Evolutionary conservation across 2,797 vertebrate species (phyloP).

Genomic region (Danio tinwini): DNA sequence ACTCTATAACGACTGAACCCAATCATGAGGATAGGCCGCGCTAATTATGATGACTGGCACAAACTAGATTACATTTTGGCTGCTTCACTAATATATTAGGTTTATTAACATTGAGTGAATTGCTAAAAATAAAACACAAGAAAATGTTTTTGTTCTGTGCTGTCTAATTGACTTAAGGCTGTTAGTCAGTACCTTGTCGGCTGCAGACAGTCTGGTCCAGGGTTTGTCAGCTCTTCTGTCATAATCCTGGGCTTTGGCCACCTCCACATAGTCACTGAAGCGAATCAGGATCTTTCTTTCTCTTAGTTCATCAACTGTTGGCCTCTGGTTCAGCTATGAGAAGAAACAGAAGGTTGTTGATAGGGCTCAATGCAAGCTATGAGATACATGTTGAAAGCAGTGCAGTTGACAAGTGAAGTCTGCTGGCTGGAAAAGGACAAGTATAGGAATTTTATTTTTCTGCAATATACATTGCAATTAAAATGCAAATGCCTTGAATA

Average conservation of each 20-base stretch:
- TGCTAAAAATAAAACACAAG: not conserved
- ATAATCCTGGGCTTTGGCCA: constrained; percentile 99
- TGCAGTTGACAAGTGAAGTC: too few species aligned
- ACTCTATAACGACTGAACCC: not conserved
- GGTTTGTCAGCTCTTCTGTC: constrained; percentile 98
- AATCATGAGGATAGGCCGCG: not conserved
- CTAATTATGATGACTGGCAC: not conserved
- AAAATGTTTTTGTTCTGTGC: not conserved
- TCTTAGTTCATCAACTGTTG: constrained; percentile 95
- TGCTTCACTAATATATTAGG: not conserved
- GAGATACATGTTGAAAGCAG: not conserved
- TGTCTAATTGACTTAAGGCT: not conserved
- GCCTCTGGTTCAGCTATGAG: constrained; percentile 95
- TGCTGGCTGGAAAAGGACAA: too few species aligned
- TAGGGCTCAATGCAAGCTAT: not conserved
- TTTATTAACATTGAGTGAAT: not conserved
- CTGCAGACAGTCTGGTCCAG: constrained; percentile 96
- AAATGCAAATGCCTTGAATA: too few species aligned
- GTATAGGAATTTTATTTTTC: too few species aligned
- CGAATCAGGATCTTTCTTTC: constrained; percentile 98
- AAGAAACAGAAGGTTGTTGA: not conserved
- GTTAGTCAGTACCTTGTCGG: constrained; percentile 87
- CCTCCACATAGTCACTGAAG: constrained; percentile 99
- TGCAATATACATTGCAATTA: too few species aligned
- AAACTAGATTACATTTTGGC: not conserved